Percentiles rank a stretch among this genome's conserved stretches.
Conservation (phyloP, 2,797 vertebrate genomes). For the Morelia viridis region DNA sequence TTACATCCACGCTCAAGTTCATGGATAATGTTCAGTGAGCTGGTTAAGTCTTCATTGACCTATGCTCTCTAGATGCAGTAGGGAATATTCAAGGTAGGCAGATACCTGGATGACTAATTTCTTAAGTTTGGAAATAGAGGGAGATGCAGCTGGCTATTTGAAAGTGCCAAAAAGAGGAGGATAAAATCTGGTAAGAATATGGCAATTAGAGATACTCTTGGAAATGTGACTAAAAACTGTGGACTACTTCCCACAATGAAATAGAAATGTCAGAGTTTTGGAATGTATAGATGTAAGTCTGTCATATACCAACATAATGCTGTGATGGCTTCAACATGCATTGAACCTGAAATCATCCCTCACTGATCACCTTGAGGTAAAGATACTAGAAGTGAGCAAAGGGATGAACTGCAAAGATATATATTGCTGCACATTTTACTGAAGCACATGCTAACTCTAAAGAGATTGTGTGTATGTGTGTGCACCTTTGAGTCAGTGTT, state of each 20-base stretch:
- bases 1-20: conserved; percentile 5
- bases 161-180: background rate
- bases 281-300: background rate
- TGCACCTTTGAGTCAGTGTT: background rate
- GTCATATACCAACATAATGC: background rate
- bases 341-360: background rate
- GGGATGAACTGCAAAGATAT: background rate
- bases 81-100: accelerated
- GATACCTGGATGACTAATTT: background rate
- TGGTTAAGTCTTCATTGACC: background rate
- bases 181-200: background rate
- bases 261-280: background rate
- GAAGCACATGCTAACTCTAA: background rate
- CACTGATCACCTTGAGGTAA: background rate
- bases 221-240: background rate
- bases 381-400: background rate
- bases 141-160: background rate
- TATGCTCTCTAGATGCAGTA: background rate
- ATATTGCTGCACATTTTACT: background rate
- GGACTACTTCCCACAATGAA: background rate
- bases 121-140: background rate
- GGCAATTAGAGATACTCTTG: background rate
- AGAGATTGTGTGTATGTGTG: background rate
- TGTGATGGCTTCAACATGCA: background rate
- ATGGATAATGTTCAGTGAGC: background rate